Base-by-base conservation (phyloP, 2,888 invertebrate species). In the Monoplex corrugatus region DNA sequence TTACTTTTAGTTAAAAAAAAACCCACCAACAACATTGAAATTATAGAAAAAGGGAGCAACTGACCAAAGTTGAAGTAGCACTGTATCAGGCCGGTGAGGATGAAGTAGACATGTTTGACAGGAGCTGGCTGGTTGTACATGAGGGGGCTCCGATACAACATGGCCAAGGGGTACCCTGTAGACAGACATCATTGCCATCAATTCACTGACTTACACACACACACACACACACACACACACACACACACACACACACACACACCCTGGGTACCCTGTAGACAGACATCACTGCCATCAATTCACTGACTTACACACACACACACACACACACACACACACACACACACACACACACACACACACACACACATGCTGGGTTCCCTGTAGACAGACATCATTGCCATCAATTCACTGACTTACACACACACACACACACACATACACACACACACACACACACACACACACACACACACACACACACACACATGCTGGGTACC, bases 31-130 rank as follows among this genome's bases (percentile, higher is more conserved):
- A n/a, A n/a, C n/a, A n/a, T n/a, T n/a, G n/a, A n/a, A n/a, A n/a
- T n/a, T n/a, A n/a, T n/a, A n/a, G n/a, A n/a, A n/a, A n/a, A n/a
- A n/a, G n/a, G 57, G 2, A 57, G 68, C 8, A 23, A 89, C 95
- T 96, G 96, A 97, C 98, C 98, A 96, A 98, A 99, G 95, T 99
- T 99, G 96, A 98, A 98, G 93, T 97, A 97, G 86, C 98, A 98
- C 92, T 99, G 96, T 1, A 97, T 96, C 8, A 98, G 95, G 28
- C 99, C 98, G 91, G 97, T 97, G 0, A 96, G 40, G 13, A 97
- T 97, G 95, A 98, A 98, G 96, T 97, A 98, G 19, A 97, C 87
- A 95, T 98, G 98, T 95, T 98, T 98, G 57, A 97, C 86, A 38
- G 95, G 93, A 32, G 97, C 96, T 75, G 96, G 94, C 93, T 97